Conservation (phyloP, 2,888 invertebrate genomes). For the Dione vanillae region DNA sequence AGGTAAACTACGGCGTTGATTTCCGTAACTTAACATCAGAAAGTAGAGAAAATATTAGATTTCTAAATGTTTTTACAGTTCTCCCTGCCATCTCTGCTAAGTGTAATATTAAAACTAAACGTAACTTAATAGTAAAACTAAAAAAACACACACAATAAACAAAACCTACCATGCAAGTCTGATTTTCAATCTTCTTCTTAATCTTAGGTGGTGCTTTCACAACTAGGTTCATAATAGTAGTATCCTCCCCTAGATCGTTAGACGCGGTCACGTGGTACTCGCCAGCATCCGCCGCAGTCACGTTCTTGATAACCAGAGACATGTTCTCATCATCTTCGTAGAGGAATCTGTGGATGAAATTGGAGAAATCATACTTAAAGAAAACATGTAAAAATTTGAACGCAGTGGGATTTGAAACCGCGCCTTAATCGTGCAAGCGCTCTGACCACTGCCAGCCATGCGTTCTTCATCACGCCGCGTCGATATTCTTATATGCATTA, state of each 20-base stretch:
- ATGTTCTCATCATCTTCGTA: conserved; percentile 96
- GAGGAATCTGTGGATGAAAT: conserved; percentile 82
- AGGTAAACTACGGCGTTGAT: no score
- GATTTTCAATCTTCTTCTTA: conserved; percentile 90
- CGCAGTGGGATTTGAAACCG: no score
- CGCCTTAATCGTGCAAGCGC: no score
- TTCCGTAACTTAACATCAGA: no score
- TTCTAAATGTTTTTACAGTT: no score
- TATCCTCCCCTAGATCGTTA: conserved; percentile 93
- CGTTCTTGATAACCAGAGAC: conserved; percentile 94
- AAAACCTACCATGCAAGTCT: conserved; percentile 83
- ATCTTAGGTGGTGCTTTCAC: conserved; percentile 95
- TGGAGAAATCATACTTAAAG: no score
- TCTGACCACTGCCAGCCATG: no score
- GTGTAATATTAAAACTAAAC: no score
- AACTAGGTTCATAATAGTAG: conserved; percentile 88
- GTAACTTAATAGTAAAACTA: conserved; percentile 13
- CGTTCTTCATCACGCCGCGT: no score
- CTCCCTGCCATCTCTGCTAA: no score
- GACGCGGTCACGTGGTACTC: conserved; percentile 91
- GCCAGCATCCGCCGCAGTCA: conserved; percentile 92
- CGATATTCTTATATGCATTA: no score
- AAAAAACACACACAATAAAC: not conserved
- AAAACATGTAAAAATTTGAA: no score
- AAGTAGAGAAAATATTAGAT: not conserved